Conservation (phyloP, 2,888 invertebrate genomes). For the Eupithecia subfuscata region DNA sequence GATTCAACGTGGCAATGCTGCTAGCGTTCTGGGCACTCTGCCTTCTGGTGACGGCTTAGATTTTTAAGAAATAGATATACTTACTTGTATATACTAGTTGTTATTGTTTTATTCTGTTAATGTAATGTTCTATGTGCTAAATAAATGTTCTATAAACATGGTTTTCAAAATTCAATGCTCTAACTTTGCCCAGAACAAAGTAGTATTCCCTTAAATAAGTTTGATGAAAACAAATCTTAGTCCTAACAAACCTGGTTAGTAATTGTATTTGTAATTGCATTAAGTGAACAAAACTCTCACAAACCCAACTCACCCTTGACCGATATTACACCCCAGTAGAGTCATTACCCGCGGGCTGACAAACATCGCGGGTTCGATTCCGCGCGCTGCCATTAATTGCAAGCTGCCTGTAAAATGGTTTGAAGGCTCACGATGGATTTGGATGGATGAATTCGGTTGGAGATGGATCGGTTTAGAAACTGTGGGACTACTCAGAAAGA, state of each 20-base stretch:
- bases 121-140: too few relatives aligned
- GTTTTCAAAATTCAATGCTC: too few relatives aligned
- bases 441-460: conserved; percentile 39
- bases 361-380: conserved; percentile 45
- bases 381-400: conserved; percentile 51
- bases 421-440: conserved; percentile 40
- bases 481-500: conserved; percentile 27
- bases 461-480: conserved; percentile 39
- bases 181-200: too few relatives aligned
- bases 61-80: too few relatives aligned
- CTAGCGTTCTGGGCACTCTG: too few relatives aligned
- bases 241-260: neutral
- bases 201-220: too few relatives aligned
- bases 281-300: neutral
- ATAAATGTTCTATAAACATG: too few relatives aligned
- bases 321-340: conserved; percentile 30
- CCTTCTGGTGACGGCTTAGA: too few relatives aligned
- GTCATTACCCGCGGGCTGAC: conserved; percentile 40
- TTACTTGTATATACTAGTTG: too few relatives aligned
- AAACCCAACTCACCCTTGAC: conserved; percentile 10
- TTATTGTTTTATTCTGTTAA: too few relatives aligned
- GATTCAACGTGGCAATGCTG: too few relatives aligned
- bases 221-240: neutral
- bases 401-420: conserved; percentile 48
- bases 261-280: neutral